Evolutionary conservation across 2,888 invertebrate species (phyloP), one percentile per base, ranked within the genome.

Genomic region (Apotomis betuletana): DNA sequence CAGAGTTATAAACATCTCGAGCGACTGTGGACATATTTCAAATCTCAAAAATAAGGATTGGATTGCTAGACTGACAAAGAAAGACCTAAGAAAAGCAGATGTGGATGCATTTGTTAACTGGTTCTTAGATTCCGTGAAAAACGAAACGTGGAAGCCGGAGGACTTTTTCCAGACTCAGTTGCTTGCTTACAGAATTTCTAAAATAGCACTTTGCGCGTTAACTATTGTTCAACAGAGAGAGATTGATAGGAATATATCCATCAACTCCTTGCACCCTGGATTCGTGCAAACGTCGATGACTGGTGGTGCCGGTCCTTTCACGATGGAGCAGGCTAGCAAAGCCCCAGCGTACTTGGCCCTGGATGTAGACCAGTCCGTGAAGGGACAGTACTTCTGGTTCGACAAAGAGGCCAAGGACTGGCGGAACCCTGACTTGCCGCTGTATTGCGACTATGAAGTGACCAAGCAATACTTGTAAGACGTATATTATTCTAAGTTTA

Each of bases 361-460:
- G 46, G 81, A 82, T 52, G 76, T 76, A 5, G 77, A 80, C 9
- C 80, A 81, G 61, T 76, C 78, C 0, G 15, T 79, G 4, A 81
- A 80, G 74, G 82, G 81, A 9, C 78, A 77, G 65, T 82, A 77
- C 63, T 74, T 80, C 46, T 82, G 80, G 80, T 80, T 70, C 46
- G 81, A 82, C 27, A 80, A 78, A 73, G 76, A 75, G 9, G 78
- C 77, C 65, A 77, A 76, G 57, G 77, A 79, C 5, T 81, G 80
- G 80, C 57, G 75, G 0, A 75, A 79, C 67, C 54, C 74, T 0
- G 69, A 65, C 10, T 44, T 74, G 9, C 61, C 61, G 3, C 10
- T 71, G 38, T 67, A 38, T 44, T 58, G 27, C 27, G 27, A 27
- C 2, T 27, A 2, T 27, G 27, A 27, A 27, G 13, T 49, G 57